Evolutionary conservation across 2,113 vertebrate genomes (phyloP), one percentile per base, ranked within the genome.

Genomic region (Cynoglossus semilaevis): DNA sequence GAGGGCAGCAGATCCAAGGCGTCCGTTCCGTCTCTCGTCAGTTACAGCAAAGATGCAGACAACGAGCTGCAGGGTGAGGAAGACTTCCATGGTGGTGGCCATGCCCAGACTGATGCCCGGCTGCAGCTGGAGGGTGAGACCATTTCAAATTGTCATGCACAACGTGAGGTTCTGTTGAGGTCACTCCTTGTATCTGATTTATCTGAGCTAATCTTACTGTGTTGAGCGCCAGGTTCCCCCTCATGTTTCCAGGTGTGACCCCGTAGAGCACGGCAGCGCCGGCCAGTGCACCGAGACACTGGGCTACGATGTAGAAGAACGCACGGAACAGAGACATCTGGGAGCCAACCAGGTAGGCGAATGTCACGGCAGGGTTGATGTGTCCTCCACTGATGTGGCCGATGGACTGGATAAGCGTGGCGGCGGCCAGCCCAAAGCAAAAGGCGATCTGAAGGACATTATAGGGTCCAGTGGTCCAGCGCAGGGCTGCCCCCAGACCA

Each of bases 341-440:
- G 35, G 95, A 94, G 76, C 93, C 90, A 57, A 97, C 68, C 76
- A 98, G 91, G 84, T 93, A 95, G 63, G 95, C 95, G 49, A 98
- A 88, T 54, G 96, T 98, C 78, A 98, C 90, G 0, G 96, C 96
- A 3, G 96, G 96, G 82, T 97, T 98, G 90, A 96, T 85, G 76
- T 97, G 94, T 72, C 94, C 95, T 11, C 96, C 96, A 2, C 96
- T 98, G 85, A 98, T 92, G 59, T 95, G 93, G 54, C 96, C 95
- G 22, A 98, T 88, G 46, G 91, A 87, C 84, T 97, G 95, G 83
- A 97, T 93, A 77, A 97, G 66, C 1, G 94, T 98, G 81, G 94
- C 93, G 38, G 94, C 88, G 7, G 93, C 93, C 86, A 98, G 76
- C 42, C 96, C 96, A 46, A 97, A 98, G 85, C 94, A 94, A 80